Base-by-base conservation (phyloP, 1,140 invertebrate genomes). In the Ceratosolen fusciceps region DNA sequence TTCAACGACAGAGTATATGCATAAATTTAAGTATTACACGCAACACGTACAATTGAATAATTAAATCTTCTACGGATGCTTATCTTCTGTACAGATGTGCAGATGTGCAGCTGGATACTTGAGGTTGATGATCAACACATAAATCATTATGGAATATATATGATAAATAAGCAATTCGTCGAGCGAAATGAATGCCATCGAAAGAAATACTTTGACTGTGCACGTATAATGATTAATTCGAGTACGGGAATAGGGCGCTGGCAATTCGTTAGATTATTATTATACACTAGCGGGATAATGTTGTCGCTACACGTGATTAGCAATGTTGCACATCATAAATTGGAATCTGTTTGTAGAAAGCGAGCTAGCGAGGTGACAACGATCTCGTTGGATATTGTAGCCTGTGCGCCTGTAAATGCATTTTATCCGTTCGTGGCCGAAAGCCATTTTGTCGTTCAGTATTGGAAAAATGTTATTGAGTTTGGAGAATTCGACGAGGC, bases 381-480 rank as follows among this genome's bases (percentile, higher is more conserved):
- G 24, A 26, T 26, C 54, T 26, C 54, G 24, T 58, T 52, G 12
- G 0, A 58, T 60, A 34, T 60, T 31, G 0, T 10, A 31, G 31
- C 12, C 1, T 31, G 26, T 31, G 31, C n/a, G n/a, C 12, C 58
- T 31, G 26, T 31, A 60, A 60, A 60, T 60, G 1, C 12, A 60
- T 60, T 60, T n/a, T 31, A 10, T 60, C 12, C 19, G 12, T 60
- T 60, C 29, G 12, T 8, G 31, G 19, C 31, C 26, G 12, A 0
- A 29, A 19, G 19, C 29, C 26, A 31, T 60, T 60, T 31, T 60
- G 10, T 58, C 24, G 24, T 9, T 58, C 29, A 29, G 29, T 16
- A 14, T 16, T 31, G 54, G n/a, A 37, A 43, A 70, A 12, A 43
- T 43, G 31, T 58, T 74, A 79, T 79, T 79, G 70, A 62, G 62